Evolutionary conservation across 2,797 vertebrate genomes (phyloP), one percentile per base, ranked within the genome.

Genomic region (Podarcis siculus): DNA sequence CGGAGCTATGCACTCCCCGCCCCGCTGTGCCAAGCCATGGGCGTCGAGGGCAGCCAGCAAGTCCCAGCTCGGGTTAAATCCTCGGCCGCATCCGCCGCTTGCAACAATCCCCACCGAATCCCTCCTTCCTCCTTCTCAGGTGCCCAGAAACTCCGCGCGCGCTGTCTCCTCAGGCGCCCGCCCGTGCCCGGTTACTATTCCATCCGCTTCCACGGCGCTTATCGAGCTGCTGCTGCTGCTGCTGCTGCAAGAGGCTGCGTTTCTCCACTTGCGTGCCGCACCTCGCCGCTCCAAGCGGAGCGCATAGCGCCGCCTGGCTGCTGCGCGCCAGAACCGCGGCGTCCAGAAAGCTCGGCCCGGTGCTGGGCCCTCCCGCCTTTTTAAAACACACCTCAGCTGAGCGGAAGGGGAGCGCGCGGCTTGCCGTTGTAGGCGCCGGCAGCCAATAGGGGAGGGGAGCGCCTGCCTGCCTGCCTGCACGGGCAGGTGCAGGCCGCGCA

Each of bases 281-380:
- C 79, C 89, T 92, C 83, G 58, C 49, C 86, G 12, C 23, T 8
- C 77, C 3, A n/a, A 71, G 64, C 0, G 78, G 83, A 30, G 89
- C 87, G 42, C 86, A 90, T 85, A 93, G 93, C 94, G 94, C 94
- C 93, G 76, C 94, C 94, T 94, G 88, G 88, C 91, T 81, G 92
- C 87, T 10, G 80, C 58, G 72, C 75, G 39, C 80, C 87, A 82
- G 61, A 78, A 17, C 67, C 69, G 89, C 73, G 32, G 45, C 35
- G 73, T 10, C 49, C n/a, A 64, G 27, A 27, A 21, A 45, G 49
- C 49, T 15, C 45, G 21, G 13, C 30, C 1, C 6, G 75, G 32
- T 2, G 19, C 25, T 15, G n/a, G 27, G 9, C 4, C 15, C 2
- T 37, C 66, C 66, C 80, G 27, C 27, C 45, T 39, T 73, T 49